Evolutionary conservation across 2,888 invertebrate species (phyloP).

Genomic region (Aporophyla nigra): DNA sequence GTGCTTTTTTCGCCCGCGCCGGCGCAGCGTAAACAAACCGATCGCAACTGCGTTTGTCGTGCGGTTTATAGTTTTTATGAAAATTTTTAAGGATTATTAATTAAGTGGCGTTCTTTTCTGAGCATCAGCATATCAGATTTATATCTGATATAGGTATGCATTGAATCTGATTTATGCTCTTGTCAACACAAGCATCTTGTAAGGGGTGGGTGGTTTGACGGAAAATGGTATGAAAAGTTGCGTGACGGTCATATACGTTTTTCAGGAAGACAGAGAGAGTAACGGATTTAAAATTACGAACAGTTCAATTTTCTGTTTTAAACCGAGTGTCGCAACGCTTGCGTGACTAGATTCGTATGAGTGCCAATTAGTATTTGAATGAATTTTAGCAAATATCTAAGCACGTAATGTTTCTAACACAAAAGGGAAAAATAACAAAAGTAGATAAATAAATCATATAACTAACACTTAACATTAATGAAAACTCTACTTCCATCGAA

Average conservation of each 20-base stretch:
- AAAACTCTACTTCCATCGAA: background rate
- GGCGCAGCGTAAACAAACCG: slow-evolving; percentile 64
- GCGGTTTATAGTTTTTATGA: slow-evolving; percentile 60
- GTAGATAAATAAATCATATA: background rate
- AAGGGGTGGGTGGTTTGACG: background rate
- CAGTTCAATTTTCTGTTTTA: slow-evolving; percentile 1
- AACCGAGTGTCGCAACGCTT: background rate
- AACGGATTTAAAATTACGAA: background rate
- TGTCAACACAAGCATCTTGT: background rate
- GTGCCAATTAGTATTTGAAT: slow-evolving; percentile 4
- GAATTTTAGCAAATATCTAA: slow-evolving; percentile 7
- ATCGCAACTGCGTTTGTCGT: slow-evolving; percentile 77
- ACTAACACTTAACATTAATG: background rate
- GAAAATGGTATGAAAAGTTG: background rate
- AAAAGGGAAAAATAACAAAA: too few relatives aligned
- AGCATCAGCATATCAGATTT: background rate
- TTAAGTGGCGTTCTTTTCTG: slow-evolving; percentile 11
- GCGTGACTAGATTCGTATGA: background rate
- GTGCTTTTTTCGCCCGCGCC: slow-evolving; percentile 77
- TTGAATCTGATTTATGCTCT: background rate
- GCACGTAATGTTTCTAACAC: too few relatives aligned
- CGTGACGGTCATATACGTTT: background rate
- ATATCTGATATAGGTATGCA: background rate
- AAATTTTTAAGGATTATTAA: slow-evolving; percentile 48
- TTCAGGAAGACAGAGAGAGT: background rate